Base-by-base conservation (phyloP, 2,888 invertebrate genomes). In the Macrophya alboannulata region DNA sequence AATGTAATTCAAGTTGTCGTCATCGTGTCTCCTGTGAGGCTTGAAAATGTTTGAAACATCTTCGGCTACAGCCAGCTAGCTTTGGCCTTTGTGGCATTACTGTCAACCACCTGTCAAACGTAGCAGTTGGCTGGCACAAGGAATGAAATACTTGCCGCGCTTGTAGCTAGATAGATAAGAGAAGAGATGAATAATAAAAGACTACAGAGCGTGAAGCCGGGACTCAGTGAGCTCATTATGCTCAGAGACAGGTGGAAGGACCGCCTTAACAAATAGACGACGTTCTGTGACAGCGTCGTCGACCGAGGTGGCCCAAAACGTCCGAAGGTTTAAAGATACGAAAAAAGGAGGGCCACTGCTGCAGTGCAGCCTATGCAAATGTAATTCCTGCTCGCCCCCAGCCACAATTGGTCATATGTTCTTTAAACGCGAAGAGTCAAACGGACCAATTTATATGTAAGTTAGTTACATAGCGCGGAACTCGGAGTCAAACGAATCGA, bases 381-480 rank as follows among this genome's bases (percentile, higher is more conserved):
- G 91, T 89, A 91, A 91, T 92, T 91, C 91, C 88, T 86, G 86
- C 45, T 87, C 86, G 85, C 74, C 79, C 68, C 86, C 86, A 21
- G 85, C 90, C 91, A 89, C 88, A 90, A 91, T 91, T 88, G 89
- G 91, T 88, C 89, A 90, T 91, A 91, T 91, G 90, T 91, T 48
- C 48, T 77, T 77, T 5, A 74, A 45, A 74, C 45, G 72, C 43
- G n/a, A 21, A 74, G 40, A 81, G 62, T 62, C 59, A 37, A 62
- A 77, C 55, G 59, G 81, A 21, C 81, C 91, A 92, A 93, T 93
- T 92, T 92, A 92, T 92, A 92, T 93, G 92, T 93, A 92, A 92
- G 92, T 91, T 90, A 92, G 92, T 55, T 77, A 77, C 77, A 77
- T 43, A 51, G 77, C 77, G 88, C 85, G 82, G 76, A 59, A 51